Base-by-base conservation (phyloP, 2,113 vertebrate genomes). In the Eudyptes chrysolophus region DNA sequence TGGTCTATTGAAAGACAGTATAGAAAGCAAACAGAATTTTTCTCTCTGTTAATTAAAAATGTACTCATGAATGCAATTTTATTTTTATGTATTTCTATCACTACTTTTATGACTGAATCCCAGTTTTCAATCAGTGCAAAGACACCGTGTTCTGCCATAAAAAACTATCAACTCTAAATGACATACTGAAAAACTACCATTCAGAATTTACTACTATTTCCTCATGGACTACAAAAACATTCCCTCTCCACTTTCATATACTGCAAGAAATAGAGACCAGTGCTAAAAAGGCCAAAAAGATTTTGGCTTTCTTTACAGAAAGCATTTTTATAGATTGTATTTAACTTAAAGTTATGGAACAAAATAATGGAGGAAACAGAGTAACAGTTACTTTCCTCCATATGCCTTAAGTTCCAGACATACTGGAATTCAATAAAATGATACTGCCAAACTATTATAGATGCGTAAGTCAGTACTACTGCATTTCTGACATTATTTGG, bases 331-430 rank as follows among this genome's bases (percentile, higher is more conserved):
- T 85, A 83, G 66, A 94, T 58, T 62, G 34, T n/a, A 87, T 93
- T 92, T 84, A 96, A 87, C 52, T 65, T 81, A 36, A 85, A 95
- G 13, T 66, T 93, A 94, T 34, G 38, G 84, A 92, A 87, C 52
- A 93, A 96, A 95, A 87, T 89, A 95, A 95, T 78, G 77, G 66
- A 89, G 70, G 87, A 96, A 97, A 75, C 89, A 92, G 77, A 91
- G 8, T 30, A 91, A 89, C 66, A 80, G 58, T 60, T 96, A 57
- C 36, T 95, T 94, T 89, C 49, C 32, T 79, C 84, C 66, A 89
- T 66, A 65, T 62, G 77, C 58, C 57, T 72, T 76, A 72, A 65
- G 77, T 91, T 96, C 74, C 89, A 96, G 95, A 94, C 89, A 92
- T 74, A 44, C 34, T 83, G 84, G 93, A 97, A 97, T 95, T 96